Percentiles rank a stretch among this genome's conserved stretches.
Conservation (phyloP, 2,888 invertebrate species). For the Pediacus dermestoides region DNA sequence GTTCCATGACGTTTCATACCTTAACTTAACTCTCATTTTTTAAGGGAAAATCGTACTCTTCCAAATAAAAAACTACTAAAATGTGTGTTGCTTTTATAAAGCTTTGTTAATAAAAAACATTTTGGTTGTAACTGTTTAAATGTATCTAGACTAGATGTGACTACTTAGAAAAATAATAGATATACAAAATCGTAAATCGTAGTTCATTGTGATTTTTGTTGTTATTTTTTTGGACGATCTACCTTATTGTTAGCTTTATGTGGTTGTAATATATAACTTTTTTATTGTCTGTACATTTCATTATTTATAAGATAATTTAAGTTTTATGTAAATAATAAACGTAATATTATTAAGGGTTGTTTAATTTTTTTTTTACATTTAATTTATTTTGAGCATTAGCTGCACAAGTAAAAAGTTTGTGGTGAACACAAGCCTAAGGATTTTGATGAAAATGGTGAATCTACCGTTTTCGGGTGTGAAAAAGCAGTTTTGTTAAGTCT, state of each 20-base stretch:
- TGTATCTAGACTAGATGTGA: conserved; percentile 18
- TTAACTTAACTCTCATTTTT: too few relatives aligned
- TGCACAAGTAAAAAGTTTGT: neutral
- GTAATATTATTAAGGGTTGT: conserved; percentile 6
- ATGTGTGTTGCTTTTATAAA: neutral
- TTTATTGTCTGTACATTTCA: conserved; percentile 30
- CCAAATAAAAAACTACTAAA: too few relatives aligned
- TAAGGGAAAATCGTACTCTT: too few relatives aligned
- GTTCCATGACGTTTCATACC: too few relatives aligned
- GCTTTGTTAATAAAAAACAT: conserved; percentile 3
- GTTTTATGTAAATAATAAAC: conserved; percentile 24
- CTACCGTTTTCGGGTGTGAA: neutral
- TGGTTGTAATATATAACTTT: conserved; percentile 32
- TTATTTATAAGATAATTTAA: conserved; percentile 21
- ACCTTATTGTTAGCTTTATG: conserved; percentile 20
- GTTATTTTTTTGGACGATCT: too few relatives aligned
- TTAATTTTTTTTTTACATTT: conserved; percentile 7
- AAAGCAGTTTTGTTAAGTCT: too few relatives aligned
- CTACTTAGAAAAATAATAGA: conserved; percentile 6
- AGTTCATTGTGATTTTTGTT: too few relatives aligned
- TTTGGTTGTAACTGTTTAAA: conserved; percentile 20
- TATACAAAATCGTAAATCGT: too few relatives aligned
- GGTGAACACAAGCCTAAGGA: neutral
- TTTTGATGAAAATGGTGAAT: neutral
- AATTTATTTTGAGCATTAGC: neutral